Evolutionary conservation across 2,888 invertebrate species (phyloP).

Genomic region (Psococerastis gibbosa): DNA sequence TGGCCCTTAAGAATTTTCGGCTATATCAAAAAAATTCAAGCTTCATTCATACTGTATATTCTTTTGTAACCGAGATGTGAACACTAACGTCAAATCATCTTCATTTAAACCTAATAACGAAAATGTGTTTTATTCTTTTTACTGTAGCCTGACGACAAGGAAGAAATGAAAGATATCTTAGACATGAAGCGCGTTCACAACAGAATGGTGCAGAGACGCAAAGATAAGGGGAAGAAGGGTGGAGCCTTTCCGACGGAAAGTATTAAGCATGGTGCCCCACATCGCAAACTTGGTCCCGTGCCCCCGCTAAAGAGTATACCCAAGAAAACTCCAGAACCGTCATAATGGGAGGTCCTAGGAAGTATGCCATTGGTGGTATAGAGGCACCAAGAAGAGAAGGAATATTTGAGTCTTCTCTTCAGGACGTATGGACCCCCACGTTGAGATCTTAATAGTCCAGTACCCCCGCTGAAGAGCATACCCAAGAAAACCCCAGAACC

Average conservation of each 20-base stretch:
- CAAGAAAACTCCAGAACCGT: background rate
- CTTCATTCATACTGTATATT: too few species aligned
- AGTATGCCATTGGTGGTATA: too few species aligned
- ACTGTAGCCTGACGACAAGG: conserved; percentile 80
- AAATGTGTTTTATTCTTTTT: conserved; percentile 18
- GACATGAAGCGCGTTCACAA: conserved; percentile 80
- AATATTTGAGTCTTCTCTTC: conserved; percentile 7
- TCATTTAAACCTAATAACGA: background rate
- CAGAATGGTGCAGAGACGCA: conserved; percentile 52
- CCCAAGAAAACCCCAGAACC: background rate
- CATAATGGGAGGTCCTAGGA: too few species aligned
- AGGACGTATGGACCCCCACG: background rate
- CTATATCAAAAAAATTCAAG: too few species aligned
- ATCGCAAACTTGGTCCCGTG: background rate
- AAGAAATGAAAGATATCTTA: conserved; percentile 82
- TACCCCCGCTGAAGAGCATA: conserved; percentile 6
- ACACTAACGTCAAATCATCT: background rate
- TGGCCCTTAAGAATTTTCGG: too few species aligned
- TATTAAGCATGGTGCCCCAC: conserved; percentile 3
- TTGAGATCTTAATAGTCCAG: background rate
- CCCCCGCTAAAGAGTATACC: conserved; percentile 7
- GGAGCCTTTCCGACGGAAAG: conserved; percentile 9
- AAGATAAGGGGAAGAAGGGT: conserved; percentile 16
- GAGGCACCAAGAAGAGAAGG: conserved; percentile 33
- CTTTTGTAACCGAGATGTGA: too few species aligned